Base-by-base conservation (phyloP, 2,113 vertebrate genomes). In the Upupa epops region DNA sequence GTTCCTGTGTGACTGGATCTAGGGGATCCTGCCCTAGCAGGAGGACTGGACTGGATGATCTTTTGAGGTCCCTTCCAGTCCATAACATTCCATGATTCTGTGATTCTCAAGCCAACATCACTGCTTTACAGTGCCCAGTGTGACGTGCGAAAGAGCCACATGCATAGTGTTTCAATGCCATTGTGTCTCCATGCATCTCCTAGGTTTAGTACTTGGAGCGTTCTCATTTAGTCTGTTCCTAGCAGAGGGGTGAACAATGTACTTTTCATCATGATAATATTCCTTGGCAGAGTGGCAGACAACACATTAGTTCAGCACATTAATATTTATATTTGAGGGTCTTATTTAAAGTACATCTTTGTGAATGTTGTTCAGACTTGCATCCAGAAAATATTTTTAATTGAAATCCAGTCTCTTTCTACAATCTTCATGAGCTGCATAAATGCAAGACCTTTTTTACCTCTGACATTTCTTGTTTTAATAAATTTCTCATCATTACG, bases 261-360 rank as follows among this genome's bases (percentile, higher is more conserved):
- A 66, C 26, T 86, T 88, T 88, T 40, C 37, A 64, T 55, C 0
- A 0, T 68, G 32, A 63, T 45, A 88, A 81, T 77, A 71, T 81
- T 86, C 40, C 34, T 89, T 86, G 86, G 86, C 86, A 93, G 21
- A 71, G 21, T 28, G 77, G 52, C n/a, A 94, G 48, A 80, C 3
- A 83, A 74, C 26, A 32, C n/a, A 68, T 49, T 61, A 61, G 20
- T 91, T 77, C 37, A 63, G 13, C 31, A 34, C 15, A 86, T 91
- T 92, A 88, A 81, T 83, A 85, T 90, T 93, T 90, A 88, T 58
- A 64, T 92, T 69, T 84, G 58, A 90, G 59, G 40, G 92, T 92
- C 83, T 84, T 74, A 75, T 56, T 95, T 88, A 66, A 83, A 88
- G 65, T 32, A 40, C 2, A 12, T 49, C 17, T 75, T 81, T 82